Conservation (phyloP, 2,888 invertebrate species). For the Epinotia nisella region DNA sequence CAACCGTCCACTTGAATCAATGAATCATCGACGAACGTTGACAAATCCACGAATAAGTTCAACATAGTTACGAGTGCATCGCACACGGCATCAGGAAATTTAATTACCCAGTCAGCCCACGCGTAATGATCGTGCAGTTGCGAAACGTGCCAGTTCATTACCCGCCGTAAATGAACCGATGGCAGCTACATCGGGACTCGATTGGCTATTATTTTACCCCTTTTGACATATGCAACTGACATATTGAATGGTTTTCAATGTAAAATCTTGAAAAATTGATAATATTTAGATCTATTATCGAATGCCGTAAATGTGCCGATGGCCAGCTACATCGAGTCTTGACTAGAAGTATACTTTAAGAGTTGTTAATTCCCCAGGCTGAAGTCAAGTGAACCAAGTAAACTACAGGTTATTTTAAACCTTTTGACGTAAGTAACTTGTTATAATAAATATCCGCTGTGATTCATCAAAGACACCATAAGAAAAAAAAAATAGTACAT, state of each 20-base stretch:
- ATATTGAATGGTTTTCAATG: background rate
- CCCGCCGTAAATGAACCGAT: slow-evolving; percentile 12
- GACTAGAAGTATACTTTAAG: too few relatives aligned
- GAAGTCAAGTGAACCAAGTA: too few relatives aligned
- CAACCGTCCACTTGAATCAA: background rate
- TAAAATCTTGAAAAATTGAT: background rate
- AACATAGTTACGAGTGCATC: background rate
- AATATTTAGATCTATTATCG: too few relatives aligned
- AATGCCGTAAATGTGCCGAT: too few relatives aligned
- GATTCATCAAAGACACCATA: too few relatives aligned
- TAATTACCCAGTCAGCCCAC: slow-evolving; percentile 26
- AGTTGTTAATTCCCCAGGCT: too few relatives aligned
- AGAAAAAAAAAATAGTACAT: too few relatives aligned
- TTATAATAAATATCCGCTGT: too few relatives aligned
- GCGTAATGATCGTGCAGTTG: slow-evolving; percentile 38
- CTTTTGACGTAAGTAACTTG: too few relatives aligned
- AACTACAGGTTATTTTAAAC: too few relatives aligned
- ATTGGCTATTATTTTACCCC: slow-evolving; percentile 7
- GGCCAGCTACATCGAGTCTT: too few relatives aligned
- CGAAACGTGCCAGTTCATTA: slow-evolving; percentile 32
- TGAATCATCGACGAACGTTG: background rate
- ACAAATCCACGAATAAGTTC: background rate
- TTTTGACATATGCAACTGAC: slow-evolving; percentile 1
- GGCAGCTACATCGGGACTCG: background rate
- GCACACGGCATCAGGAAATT: slow-evolving; percentile 22